Percentiles rank a stretch among this genome's conserved stretches.
These are phyloP conservation scores for Microctenopoma steveboyesi DNA, from an alignment of 2,797 vertebrate species.

Conservation along the genomic window DNA sequence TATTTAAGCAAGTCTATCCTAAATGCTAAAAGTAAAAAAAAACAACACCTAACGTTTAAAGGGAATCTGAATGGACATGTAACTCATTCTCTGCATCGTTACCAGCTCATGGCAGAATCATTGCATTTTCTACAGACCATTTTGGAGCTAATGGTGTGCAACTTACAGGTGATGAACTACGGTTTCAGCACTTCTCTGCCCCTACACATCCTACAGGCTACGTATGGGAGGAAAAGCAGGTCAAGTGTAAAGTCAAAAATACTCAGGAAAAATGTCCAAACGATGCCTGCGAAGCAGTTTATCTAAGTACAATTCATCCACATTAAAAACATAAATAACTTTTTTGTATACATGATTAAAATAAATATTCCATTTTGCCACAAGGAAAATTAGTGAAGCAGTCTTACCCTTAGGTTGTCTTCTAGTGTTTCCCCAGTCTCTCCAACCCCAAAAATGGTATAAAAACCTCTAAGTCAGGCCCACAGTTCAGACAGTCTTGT, in stretches of 20 bases:
- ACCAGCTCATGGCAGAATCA: conserved; percentile 18
- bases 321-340: conserved; percentile 42
- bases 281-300: conserved; percentile 76
- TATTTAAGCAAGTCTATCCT: not conserved
- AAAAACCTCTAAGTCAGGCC: conserved; percentile 31
- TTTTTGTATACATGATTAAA: conserved; percentile 33
- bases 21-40: not conserved
- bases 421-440: conserved; percentile 50
- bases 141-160: conserved; percentile 83
- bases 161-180: conserved; percentile 94
- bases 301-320: conserved; percentile 51
- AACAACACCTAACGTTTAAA: not conserved
- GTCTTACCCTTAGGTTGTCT: conserved; percentile 74
- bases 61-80: conserved; percentile 2
- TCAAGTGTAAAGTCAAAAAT: conserved; percentile 88
- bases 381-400: conserved; percentile 74
- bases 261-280: conserved; percentile 78
- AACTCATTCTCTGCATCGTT: conserved; percentile 3
- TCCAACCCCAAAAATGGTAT: conserved; percentile 49
- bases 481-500: conserved; percentile 36
- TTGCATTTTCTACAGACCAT: conserved; percentile 48
- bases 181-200: conserved; percentile 91
- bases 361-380: conserved; percentile 62
- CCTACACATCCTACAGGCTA: conserved; percentile 90
- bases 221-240: conserved; percentile 93